Evolutionary conservation across 2,888 invertebrate genomes (phyloP).

Genomic region (Nudaria mundana): DNA sequence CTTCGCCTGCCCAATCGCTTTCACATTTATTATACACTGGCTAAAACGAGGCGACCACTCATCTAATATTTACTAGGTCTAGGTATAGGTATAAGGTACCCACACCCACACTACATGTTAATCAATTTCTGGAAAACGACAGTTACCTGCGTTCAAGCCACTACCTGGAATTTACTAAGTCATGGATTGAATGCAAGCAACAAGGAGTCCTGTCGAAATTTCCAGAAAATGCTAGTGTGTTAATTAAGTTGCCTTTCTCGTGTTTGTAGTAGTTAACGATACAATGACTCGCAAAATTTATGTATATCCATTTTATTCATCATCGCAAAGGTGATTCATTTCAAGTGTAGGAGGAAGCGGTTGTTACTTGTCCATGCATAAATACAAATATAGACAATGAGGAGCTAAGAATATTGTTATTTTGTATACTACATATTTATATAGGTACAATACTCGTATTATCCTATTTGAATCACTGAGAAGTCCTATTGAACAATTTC

Average conservation of each 20-base stretch:
- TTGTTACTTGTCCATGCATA: slow-evolving; percentile 10
- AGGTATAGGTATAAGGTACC: background rate
- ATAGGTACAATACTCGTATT: background rate
- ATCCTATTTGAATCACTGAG: too few species aligned
- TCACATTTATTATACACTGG: too few species aligned
- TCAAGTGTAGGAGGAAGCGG: slow-evolving; percentile 34
- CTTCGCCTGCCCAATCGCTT: too few species aligned
- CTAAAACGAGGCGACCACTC: too few species aligned
- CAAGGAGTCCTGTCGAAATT: background rate
- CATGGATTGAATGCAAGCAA: background rate
- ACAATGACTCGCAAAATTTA: slow-evolving; percentile 36
- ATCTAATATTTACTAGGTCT: too few species aligned
- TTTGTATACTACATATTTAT: too few species aligned
- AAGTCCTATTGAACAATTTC: too few species aligned
- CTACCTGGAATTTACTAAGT: background rate
- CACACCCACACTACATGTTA: background rate
- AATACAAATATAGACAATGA: background rate
- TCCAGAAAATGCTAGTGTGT: slow-evolving; percentile 19
- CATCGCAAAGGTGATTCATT: slow-evolving; percentile 38
- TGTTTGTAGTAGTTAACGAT: slow-evolving; percentile 28
- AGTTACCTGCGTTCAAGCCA: background rate
- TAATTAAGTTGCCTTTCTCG: slow-evolving; percentile 21
- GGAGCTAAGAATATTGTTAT: too few species aligned
- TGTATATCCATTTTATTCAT: slow-evolving; percentile 32
- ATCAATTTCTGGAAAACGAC: background rate